These are phyloP conservation scores for Cyclopterus lumpus DNA, from an alignment of 2,797 vertebrate genomes.

Conservation along the genomic window DNA sequence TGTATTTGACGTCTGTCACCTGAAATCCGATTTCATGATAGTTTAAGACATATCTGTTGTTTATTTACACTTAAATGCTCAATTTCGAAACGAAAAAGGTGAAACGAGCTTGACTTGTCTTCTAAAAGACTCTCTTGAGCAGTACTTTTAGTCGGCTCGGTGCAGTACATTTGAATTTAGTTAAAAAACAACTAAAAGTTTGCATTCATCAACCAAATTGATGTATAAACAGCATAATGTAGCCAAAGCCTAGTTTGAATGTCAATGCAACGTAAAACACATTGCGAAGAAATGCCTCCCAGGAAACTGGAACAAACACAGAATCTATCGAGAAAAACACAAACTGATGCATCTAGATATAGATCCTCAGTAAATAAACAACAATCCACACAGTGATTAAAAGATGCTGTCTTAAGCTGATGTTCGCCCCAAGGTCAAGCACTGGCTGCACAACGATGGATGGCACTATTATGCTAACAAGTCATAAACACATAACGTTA, in stretches of 20 bases:
- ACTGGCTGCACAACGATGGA: conserved; percentile 43
- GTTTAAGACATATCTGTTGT: not conserved
- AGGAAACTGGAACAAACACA: conserved; percentile 42
- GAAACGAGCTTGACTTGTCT: conserved; percentile 10
- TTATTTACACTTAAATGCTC: too few species aligned
- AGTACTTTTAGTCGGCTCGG: conserved; percentile 20
- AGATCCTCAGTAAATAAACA: conserved; percentile 60
- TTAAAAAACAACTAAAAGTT: conserved; percentile 36
- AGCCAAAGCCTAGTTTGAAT: conserved; percentile 43
- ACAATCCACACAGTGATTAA: conserved; percentile 74
- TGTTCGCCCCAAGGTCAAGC: conserved; percentile 50
- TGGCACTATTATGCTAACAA: conserved; percentile 26
- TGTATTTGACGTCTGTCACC: not conserved
- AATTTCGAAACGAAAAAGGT: not conserved
- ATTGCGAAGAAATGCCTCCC: conserved; percentile 30
- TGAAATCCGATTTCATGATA: not conserved
- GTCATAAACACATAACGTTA: conserved; percentile 40
- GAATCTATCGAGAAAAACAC: conserved; percentile 48
- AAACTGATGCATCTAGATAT: conserved; percentile 57
- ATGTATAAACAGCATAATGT: conserved; percentile 37
- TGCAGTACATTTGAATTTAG: conserved; percentile 25
- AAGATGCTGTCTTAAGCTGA: conserved; percentile 54
- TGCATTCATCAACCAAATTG: conserved; percentile 32
- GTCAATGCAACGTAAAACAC: conserved; percentile 46
- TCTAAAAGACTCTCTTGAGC: conserved; percentile 11